Evolutionary conservation across 1,140 invertebrate genomes (phyloP).

Genomic region (Drosophila saltans): DNA sequence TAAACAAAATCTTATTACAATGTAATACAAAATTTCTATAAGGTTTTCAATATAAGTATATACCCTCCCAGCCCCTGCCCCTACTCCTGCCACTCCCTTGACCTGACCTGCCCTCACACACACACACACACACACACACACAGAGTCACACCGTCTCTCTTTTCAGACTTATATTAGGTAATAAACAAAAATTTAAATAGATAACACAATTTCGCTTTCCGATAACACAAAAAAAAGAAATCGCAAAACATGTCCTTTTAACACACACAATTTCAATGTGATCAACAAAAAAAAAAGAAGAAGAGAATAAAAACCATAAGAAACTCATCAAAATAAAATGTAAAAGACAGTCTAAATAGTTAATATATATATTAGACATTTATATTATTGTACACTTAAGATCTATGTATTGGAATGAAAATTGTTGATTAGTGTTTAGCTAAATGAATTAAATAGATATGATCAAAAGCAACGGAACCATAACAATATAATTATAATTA

Average conservation of each 20-base stretch:
- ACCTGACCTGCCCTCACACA: not conserved
- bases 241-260: not conserved
- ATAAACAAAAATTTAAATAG: slow-evolving; percentile 39
- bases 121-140: not conserved
- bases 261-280: slow-evolving; percentile 35
- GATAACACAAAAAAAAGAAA: too few relatives aligned
- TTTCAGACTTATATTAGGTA: slow-evolving; percentile 48
- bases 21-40: slow-evolving; percentile 54
- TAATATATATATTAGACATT: slow-evolving; percentile 34
- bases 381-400: slow-evolving; percentile 52
- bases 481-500: slow-evolving; percentile 14
- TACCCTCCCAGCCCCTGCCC: not conserved
- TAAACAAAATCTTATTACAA: slow-evolving; percentile 57
- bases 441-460: slow-evolving; percentile 39
- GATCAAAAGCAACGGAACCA: not conserved
- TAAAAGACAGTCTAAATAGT: slow-evolving; percentile 58
- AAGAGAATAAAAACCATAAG: slow-evolving; percentile 39
- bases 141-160: not conserved
- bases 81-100: not conserved
- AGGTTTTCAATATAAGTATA: slow-evolving; percentile 60
- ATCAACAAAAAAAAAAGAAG: slow-evolving; percentile 22
- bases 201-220: slow-evolving; percentile 15
- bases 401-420: slow-evolving; percentile 52
- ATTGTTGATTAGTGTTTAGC: slow-evolving; percentile 73
- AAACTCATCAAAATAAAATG: slow-evolving; percentile 53